These are phyloP conservation scores for Mycetomoellerius zeteki DNA, from an alignment of 1,140 invertebrate genomes.

Conservation along the genomic window DNA sequence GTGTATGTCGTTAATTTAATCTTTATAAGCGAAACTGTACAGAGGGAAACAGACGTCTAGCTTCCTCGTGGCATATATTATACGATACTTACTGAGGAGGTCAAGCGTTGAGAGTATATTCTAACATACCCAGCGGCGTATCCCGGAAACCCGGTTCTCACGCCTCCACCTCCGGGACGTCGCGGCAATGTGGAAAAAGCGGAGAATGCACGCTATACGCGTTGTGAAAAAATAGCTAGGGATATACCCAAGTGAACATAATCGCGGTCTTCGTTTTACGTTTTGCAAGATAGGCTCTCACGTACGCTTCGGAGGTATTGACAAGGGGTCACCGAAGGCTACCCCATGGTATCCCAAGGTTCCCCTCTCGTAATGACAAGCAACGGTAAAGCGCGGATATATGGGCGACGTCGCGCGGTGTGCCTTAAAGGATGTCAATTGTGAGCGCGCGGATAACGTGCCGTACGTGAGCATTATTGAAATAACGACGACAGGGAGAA, in stretches of 20 bases:
- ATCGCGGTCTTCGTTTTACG: background rate
- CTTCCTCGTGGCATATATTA: constrained; percentile 13
- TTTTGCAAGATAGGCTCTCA: background rate
- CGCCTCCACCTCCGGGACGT: constrained; percentile 50
- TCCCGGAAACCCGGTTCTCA: constrained; percentile 53
- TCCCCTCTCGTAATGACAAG: constrained; percentile 62
- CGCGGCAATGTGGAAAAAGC: constrained; percentile 40
- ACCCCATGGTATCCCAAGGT: constrained; percentile 41
- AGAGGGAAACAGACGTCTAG: background rate
- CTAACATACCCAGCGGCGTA: constrained; percentile 16
- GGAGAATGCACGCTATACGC: constrained; percentile 4
- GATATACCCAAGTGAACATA: background rate
- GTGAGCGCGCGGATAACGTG: constrained; percentile 61
- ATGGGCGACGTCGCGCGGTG: constrained; percentile 53
- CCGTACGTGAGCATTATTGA: constrained; percentile 62
- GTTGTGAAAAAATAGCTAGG: constrained; percentile 34
- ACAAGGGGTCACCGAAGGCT: constrained; percentile 46
- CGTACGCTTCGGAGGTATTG: background rate
- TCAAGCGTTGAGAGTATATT: constrained; percentile 32
- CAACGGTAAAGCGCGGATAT: constrained; percentile 71
- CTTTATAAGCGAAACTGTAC: background rate
- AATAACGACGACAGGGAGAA: constrained; percentile 40
- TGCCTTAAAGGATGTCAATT: constrained; percentile 79
- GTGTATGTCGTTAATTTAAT: background rate
- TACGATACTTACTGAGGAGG: constrained; percentile 24